Evolutionary conservation across 2,113 vertebrate genomes (phyloP).

Genomic region (Crotalus helleri): DNA sequence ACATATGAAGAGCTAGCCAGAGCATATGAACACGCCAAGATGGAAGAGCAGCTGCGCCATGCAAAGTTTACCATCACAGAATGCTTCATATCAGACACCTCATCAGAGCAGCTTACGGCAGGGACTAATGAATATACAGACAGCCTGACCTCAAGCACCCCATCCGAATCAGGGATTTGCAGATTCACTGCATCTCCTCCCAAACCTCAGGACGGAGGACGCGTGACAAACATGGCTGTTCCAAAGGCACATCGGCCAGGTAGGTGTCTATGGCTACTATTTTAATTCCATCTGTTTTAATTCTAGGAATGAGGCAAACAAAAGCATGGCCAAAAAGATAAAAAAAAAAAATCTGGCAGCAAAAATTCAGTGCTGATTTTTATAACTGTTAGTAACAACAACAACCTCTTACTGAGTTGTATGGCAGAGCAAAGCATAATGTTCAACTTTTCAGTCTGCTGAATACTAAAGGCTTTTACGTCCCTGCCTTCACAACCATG

Average conservation of each 20-base stretch:
- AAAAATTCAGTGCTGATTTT: background rate
- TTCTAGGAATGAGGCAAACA: background rate
- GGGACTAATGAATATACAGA: slow-evolving; percentile 99
- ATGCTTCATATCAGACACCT: slow-evolving; percentile 99
- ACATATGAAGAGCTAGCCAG: slow-evolving; percentile 97
- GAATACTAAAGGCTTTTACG: background rate
- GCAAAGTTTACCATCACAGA: slow-evolving; percentile 99
- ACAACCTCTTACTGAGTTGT: background rate
- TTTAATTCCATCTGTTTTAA: background rate
- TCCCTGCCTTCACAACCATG: background rate
- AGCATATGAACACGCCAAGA: slow-evolving; percentile 97
- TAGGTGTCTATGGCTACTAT: slow-evolving; percentile 58
- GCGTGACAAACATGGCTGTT: slow-evolving; percentile 95
- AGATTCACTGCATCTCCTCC: slow-evolving; percentile 96
- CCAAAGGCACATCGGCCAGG: slow-evolving; percentile 98
- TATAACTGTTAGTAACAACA: background rate
- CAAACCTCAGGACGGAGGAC: slow-evolving; percentile 95
- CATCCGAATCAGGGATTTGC: slow-evolving; percentile 98
- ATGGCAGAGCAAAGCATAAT: background rate
- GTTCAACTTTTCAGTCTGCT: background rate
- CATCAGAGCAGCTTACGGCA: slow-evolving; percentile 96
- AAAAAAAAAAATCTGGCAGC: background rate
- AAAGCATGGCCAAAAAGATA: background rate
- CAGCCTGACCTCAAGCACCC: slow-evolving; percentile 97
- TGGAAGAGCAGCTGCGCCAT: slow-evolving; percentile 97